Evolutionary conservation across 2,888 invertebrate species (phyloP).

Genomic region (Clivina fossor): DNA sequence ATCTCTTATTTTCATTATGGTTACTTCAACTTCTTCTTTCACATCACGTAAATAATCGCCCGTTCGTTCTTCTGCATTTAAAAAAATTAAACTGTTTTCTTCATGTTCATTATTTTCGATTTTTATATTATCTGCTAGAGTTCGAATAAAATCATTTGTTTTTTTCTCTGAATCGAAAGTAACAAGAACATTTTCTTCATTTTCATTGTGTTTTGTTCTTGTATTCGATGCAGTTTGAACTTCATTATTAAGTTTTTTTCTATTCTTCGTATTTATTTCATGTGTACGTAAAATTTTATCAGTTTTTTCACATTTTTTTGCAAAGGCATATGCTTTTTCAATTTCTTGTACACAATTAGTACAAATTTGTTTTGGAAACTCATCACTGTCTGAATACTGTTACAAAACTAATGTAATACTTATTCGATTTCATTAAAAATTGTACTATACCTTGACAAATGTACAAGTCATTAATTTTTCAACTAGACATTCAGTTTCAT

Average conservation of each 20-base stretch:
- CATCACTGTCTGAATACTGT: neutral
- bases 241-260: neutral
- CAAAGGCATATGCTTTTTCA: neutral
- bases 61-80: too few species aligned
- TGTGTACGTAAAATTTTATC: too few species aligned
- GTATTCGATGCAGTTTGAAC: neutral
- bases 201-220: neutral
- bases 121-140: neutral
- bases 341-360: constrained; percentile 4
- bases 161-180: neutral
- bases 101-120: too few species aligned
- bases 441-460: neutral
- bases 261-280: neutral
- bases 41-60: too few species aligned
- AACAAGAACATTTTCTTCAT: neutral
- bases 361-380: neutral
- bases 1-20: too few species aligned
- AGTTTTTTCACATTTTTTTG: neutral
- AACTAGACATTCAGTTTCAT: neutral
- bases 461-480: too few species aligned
- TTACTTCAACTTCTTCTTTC: too few species aligned
- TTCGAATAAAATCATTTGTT: neutral
- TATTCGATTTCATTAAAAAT: neutral
- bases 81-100: too few species aligned
- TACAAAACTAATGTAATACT: neutral